Evolutionary conservation across 1,140 invertebrate species (phyloP), one percentile per base, ranked within the genome.

Genomic region (Parapsyche elsis): DNA sequence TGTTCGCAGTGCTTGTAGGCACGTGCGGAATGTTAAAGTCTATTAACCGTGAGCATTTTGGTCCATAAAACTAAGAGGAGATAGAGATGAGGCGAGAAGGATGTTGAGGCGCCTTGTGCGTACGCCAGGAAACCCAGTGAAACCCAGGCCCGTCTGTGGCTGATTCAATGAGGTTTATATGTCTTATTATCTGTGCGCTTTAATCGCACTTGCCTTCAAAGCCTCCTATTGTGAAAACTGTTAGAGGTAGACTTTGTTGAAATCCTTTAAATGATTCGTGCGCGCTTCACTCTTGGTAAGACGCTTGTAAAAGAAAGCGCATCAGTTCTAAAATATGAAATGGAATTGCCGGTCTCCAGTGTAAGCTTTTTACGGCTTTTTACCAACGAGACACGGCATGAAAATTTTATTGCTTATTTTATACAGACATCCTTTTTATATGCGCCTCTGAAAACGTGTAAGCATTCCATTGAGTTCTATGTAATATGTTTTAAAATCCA

Each of bases 331-430:
- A 73, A 73, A 73, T 73, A 73, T 73, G 71, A 73, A 73, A 73
- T 73, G 45, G 46, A 73, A 73, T 38, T 38, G 10, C 12, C 64
- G 71, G 16, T 46, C 38, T 73, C n/a, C 14, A 1, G 12, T 21
- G 45, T 73, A 73, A 73, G 71, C 71, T 38, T 73, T 46, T 73
- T 73, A 73, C 71, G 71, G 19, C 71, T 73, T 45, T 73, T 49
- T 38, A 12, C 21, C 10, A 19, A 24, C 45, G 71, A 73, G 71
- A 73, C 71, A 73, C 38, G 71, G 16, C 71, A 73, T 73, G 71
- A 73, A 73, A 73, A 73, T 73, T 73, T 73, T 73, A 73, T 73
- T 46, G 71, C 71, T 73, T 46, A 73, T 73, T 73, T 73, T 71
- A 71, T 19, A 12, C 67, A 10, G 10, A 24, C 67, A 19, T 45